phyloP scores from a whole-genome alignment of 2,888 invertebrate species.

The Spicauda simplicius region DNA sequence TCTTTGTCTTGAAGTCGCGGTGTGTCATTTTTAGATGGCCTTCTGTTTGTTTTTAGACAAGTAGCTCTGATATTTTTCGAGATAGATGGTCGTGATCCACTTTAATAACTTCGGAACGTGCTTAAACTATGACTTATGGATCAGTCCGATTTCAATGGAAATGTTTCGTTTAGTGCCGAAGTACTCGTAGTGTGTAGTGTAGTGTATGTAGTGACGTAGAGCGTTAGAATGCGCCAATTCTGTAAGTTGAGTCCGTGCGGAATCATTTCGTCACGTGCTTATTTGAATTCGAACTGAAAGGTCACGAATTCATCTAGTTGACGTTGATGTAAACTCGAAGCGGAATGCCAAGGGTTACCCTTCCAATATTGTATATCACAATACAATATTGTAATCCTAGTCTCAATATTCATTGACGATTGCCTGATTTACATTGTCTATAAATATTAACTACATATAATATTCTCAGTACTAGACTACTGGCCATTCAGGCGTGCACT shows the following conservation, averaged over 20 bases:
- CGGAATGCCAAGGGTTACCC: neutral
- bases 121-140: neutral
- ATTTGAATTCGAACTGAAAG: constrained; percentile 1
- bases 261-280: constrained; percentile 13
- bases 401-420: no score
- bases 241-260: constrained; percentile 8
- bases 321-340: neutral
- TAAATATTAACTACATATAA: no score
- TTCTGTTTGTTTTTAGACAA: no score
- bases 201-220: constrained; percentile 1
- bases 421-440: no score
- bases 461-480: no score
- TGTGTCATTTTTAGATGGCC: neutral
- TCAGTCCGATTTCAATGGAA: neutral
- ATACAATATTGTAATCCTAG: no score
- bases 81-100: no score
- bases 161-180: neutral
- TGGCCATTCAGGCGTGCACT: no score
- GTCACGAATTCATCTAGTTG: neutral
- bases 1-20: neutral
- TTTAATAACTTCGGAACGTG: neutral
- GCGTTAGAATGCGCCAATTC: constrained; percentile 14
- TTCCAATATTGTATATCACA: no score
- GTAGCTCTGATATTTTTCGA: no score
- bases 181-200: no score